Conservation (phyloP, 2,888 invertebrate genomes). For the Ennomos quercinarius region DNA sequence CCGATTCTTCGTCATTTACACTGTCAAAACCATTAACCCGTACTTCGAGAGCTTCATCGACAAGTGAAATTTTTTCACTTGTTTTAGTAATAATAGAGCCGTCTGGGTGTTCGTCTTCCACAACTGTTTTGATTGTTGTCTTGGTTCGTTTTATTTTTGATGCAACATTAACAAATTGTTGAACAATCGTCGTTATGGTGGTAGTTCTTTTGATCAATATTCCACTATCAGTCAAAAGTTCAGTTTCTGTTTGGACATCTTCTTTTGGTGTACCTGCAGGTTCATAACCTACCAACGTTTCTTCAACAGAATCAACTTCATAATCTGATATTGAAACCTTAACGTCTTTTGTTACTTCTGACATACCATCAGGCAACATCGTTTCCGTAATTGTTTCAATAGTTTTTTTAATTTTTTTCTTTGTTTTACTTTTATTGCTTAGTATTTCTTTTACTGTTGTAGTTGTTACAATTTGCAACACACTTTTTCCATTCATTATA, state of each 20-base stretch:
- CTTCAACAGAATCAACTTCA: slow-evolving; percentile 47
- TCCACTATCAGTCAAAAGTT: slow-evolving; percentile 61
- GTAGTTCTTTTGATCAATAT: slow-evolving; percentile 63
- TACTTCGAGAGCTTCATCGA: slow-evolving; percentile 57
- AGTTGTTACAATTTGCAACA: slow-evolving; percentile 67
- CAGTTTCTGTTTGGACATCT: slow-evolving; percentile 53
- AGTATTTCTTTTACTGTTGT: slow-evolving; percentile 73
- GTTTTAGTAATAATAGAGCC: slow-evolving; percentile 69
- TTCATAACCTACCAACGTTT: slow-evolving; percentile 55
- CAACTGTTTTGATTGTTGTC: slow-evolving; percentile 63
- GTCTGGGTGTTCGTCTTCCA: slow-evolving; percentile 74
- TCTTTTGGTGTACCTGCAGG: slow-evolving; percentile 56
- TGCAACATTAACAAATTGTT: slow-evolving; percentile 55
- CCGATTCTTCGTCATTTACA: slow-evolving; percentile 37
- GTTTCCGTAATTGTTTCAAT: slow-evolving; percentile 73
- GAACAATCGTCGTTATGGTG: slow-evolving; percentile 59
- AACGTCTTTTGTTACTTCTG: slow-evolving; percentile 74
- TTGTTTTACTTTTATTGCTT: slow-evolving; percentile 58
- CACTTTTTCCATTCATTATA: slow-evolving; percentile 64
- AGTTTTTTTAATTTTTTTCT: slow-evolving; percentile 73
- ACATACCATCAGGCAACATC: slow-evolving; percentile 65
- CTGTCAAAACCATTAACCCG: slow-evolving; percentile 34
- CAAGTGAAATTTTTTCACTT: slow-evolving; percentile 67
- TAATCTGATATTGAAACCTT: slow-evolving; percentile 72
- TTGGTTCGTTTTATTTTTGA: slow-evolving; percentile 61